Conservation (phyloP, 2,888 invertebrate species). For the Resseliella maxima region DNA sequence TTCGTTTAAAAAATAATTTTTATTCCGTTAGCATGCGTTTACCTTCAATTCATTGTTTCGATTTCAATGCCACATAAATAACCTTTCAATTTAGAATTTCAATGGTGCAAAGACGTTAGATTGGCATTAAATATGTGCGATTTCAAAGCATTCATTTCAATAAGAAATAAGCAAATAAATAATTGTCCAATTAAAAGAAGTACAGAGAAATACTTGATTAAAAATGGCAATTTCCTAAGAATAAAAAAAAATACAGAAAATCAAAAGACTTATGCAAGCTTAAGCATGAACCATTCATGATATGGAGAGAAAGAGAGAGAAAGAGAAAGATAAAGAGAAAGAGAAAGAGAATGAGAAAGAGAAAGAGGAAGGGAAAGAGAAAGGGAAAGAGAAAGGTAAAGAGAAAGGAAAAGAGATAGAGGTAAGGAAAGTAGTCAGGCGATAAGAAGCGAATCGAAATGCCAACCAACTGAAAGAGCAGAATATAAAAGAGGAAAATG, state of each 20-base stretch:
- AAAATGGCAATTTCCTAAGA: neutral
- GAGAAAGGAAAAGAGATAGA: neutral
- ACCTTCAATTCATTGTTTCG: neutral
- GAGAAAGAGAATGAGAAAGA: neutral
- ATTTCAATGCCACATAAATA: slow-evolving; percentile 35
- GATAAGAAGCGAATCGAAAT: neutral
- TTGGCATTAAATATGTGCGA: slow-evolving; percentile 6
- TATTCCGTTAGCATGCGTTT: neutral
- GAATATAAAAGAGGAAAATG: slow-evolving; percentile 31
- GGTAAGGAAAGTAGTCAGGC: too few species aligned
- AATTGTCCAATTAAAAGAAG: slow-evolving; percentile 14
- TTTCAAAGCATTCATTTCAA: neutral
- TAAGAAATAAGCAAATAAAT: neutral
- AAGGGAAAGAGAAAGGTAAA: neutral
- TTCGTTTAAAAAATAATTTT: too few species aligned
- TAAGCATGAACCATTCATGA: neutral
- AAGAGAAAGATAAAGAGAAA: neutral
- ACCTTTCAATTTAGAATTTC: slow-evolving; percentile 19
- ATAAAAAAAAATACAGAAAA: neutral
- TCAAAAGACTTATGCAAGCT: neutral
- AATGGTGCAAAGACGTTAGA: neutral
- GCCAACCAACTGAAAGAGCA: slow-evolving; percentile 6
- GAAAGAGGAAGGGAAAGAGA: neutral
- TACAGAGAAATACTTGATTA: neutral
- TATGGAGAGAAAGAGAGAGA: neutral